Conservation (phyloP, 2,888 invertebrate genomes). For the Ypsolopha sequella region DNA sequence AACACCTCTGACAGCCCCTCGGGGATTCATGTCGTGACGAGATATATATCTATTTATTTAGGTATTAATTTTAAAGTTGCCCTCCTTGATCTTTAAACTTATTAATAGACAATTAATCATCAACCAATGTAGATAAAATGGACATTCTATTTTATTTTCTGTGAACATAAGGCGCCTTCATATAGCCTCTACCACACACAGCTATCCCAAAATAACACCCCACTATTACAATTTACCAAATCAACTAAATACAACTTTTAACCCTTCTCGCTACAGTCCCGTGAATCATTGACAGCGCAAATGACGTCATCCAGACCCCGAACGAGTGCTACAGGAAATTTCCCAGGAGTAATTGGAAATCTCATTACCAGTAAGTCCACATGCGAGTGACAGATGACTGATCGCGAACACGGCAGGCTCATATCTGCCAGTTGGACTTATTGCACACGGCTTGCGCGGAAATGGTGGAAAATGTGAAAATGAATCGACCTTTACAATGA, state of each 20-base stretch:
- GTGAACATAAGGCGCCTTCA: too few relatives aligned
- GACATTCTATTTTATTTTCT: too few relatives aligned
- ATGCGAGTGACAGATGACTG: slow-evolving; percentile 44
- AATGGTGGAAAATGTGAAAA: background rate
- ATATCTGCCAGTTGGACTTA: slow-evolving; percentile 18
- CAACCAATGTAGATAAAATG: too few relatives aligned
- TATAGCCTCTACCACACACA: too few relatives aligned
- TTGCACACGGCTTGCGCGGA: slow-evolving; percentile 9
- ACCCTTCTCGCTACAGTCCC: background rate
- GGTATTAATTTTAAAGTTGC: too few relatives aligned
- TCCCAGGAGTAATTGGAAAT: slow-evolving; percentile 58
- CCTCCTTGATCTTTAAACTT: too few relatives aligned
- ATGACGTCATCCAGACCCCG: background rate
- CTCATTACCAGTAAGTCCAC: slow-evolving; percentile 51
- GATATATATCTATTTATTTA: too few relatives aligned
- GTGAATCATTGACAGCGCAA: slow-evolving; percentile 1
- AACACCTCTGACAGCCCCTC: too few relatives aligned
- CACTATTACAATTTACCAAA: too few relatives aligned
- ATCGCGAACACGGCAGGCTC: slow-evolving; percentile 24
- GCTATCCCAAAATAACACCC: too few relatives aligned
- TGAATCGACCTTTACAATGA: background rate
- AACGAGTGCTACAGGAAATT: slow-evolving; percentile 31
- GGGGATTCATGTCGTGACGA: too few relatives aligned
- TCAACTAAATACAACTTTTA: background rate
- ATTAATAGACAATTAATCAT: too few relatives aligned